A percentile compares a stretch with the other conserved stretches of the same genome.
phyloP scores from a whole-genome alignment of 2,888 invertebrate species.

The Cephus sareptanus region DNA sequence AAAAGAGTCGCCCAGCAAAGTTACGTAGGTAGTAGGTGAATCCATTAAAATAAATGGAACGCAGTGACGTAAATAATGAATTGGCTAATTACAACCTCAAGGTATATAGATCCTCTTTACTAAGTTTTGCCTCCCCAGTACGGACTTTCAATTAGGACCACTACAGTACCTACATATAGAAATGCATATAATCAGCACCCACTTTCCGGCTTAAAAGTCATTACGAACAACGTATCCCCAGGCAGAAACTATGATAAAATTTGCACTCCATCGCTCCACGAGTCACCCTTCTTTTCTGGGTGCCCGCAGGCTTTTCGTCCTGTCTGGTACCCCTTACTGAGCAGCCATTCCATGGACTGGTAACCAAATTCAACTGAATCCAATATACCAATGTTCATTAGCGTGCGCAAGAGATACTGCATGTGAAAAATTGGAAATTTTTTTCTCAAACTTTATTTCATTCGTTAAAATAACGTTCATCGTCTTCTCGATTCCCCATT shows the following conservation, averaged over 20 bases:
- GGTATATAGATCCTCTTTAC: neutral
- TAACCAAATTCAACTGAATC: neutral
- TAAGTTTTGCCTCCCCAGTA: neutral
- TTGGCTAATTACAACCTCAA: conserved; percentile 41
- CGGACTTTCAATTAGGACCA: neutral
- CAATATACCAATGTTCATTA: neutral
- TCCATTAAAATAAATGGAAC: conserved; percentile 52
- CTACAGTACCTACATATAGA: neutral
- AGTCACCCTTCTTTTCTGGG: neutral
- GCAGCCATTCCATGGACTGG: neutral
- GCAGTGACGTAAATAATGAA: conserved; percentile 35
- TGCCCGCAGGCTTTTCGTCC: neutral
- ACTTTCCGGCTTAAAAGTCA: neutral
- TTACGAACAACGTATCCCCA: neutral
- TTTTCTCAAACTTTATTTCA: neutral
- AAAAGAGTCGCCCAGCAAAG: too few relatives aligned
- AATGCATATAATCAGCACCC: neutral
- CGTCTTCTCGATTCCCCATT: neutral
- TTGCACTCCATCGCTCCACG: neutral
- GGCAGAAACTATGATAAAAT: conserved; percentile 3
- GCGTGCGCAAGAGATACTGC: neutral
- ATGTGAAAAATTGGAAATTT: neutral
- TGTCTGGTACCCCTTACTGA: neutral
- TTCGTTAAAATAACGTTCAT: neutral
- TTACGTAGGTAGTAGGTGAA: neutral